Conservation (phyloP, 2,888 invertebrate genomes). For the Pardosa pseudoannulata region DNA sequence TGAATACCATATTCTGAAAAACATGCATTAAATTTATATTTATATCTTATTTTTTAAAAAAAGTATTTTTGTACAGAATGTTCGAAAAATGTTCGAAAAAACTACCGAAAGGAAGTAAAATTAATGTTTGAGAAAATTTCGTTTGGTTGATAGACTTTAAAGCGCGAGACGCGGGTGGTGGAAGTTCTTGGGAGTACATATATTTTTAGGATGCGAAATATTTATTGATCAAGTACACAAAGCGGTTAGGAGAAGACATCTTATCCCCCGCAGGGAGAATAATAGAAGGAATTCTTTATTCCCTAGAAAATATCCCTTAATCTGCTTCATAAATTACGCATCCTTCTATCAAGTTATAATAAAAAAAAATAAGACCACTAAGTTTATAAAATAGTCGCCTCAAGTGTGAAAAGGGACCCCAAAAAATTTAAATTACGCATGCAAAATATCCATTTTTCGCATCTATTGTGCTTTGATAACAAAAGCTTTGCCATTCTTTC, state of each 20-base stretch:
- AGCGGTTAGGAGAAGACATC: background rate
- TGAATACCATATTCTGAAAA: too few relatives aligned
- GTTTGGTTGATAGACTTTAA: too few relatives aligned
- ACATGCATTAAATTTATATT: too few relatives aligned
- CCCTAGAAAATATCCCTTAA: constrained; percentile 27
- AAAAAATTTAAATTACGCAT: constrained; percentile 65
- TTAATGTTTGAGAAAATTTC: too few relatives aligned
- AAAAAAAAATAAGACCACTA: constrained; percentile 35
- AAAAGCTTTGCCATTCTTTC: constrained; percentile 58
- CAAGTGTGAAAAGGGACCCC: constrained; percentile 21
- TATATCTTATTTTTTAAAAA: too few relatives aligned
- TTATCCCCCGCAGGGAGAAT: background rate
- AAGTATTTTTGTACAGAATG: too few relatives aligned
- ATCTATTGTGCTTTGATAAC: constrained; percentile 54
- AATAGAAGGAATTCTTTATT: background rate
- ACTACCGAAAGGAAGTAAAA: too few relatives aligned
- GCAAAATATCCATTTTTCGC: constrained; percentile 57
- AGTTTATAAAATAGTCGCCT: constrained; percentile 30
- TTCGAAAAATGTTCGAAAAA: too few relatives aligned
- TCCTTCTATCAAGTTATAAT: constrained; percentile 4
- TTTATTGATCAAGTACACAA: background rate
- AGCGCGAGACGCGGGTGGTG: background rate
- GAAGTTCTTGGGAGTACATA: background rate
- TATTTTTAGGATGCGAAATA: background rate
- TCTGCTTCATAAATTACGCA: constrained; percentile 39